A percentile compares a stretch with the other conserved stretches of the same genome.
phyloP scores from a whole-genome alignment of 1,140 invertebrate species.

The Caenorhabditis remanei region DNA sequence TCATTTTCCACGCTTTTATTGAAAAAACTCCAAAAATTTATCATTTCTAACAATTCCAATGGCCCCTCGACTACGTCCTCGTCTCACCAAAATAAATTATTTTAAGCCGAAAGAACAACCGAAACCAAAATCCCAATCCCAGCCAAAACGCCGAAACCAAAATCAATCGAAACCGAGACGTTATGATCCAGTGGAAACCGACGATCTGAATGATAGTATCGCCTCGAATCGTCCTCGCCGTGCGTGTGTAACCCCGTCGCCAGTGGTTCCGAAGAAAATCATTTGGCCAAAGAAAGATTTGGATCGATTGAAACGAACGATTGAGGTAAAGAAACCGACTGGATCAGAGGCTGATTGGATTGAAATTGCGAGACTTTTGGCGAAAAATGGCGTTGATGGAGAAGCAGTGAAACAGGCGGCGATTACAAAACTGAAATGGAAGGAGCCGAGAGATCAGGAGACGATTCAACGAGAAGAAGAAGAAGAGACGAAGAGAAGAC shows the following conservation, averaged over 20 bases:
- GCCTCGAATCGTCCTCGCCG: slow-evolving; percentile 15
- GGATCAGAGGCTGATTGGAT: slow-evolving; percentile 4
- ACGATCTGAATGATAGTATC: slow-evolving; percentile 37
- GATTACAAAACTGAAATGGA: slow-evolving; percentile 16
- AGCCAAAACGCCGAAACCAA: neutral
- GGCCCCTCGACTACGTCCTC: too few relatives aligned
- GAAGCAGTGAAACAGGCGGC: slow-evolving; percentile 3
- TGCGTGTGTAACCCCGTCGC: slow-evolving; percentile 10
- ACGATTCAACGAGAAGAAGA: neutral
- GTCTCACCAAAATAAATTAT: too few relatives aligned
- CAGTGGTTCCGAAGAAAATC: neutral
- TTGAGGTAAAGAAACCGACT: slow-evolving; percentile 2
- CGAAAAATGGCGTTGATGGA: neutral
- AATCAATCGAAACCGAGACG: neutral
- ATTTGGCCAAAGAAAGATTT: slow-evolving; percentile 33
- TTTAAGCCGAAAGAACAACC: neutral
- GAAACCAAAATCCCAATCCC: neutral
- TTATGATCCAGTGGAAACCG: neutral
- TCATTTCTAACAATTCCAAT: too few relatives aligned
- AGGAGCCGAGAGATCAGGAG: neutral
- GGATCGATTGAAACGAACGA: slow-evolving; percentile 9
- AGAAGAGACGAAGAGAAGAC: slow-evolving; percentile 8
- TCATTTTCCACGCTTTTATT: too few relatives aligned
- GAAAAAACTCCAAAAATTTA: too few relatives aligned
- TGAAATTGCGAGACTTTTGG: neutral